phyloP scores from a whole-genome alignment of 2,113 vertebrate genomes.

The Takifugu flavidus region DNA sequence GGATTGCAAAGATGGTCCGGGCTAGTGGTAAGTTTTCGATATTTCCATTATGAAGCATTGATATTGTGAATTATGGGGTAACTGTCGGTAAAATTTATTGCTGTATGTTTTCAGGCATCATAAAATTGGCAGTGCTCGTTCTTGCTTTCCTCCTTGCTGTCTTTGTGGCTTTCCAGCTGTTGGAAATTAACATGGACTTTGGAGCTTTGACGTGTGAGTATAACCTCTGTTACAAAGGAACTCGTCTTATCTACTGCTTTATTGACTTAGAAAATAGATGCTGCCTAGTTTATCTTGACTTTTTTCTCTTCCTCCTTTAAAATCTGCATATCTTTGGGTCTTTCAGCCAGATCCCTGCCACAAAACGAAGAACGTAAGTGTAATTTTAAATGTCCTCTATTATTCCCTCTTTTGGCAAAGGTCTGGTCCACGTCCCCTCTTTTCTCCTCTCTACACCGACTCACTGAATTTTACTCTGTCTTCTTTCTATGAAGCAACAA shows the following conservation, averaged over 20 bases:
- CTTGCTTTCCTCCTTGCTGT: slow-evolving; percentile 81
- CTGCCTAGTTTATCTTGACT: too few species aligned
- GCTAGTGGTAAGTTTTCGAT: slow-evolving; percentile 38
- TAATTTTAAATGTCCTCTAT: slow-evolving; percentile 5
- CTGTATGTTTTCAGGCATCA: slow-evolving; percentile 69
- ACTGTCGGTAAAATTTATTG: neutral
- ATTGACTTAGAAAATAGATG: too few species aligned
- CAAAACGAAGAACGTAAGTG: slow-evolving; percentile 80
- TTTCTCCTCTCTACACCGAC: neutral
- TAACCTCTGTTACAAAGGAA: too few species aligned
- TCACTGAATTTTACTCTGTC: neutral
- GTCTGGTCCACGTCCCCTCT: neutral
- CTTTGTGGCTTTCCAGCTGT: slow-evolving; percentile 89
- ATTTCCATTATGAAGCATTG: neutral
- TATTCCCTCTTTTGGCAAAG: neutral
- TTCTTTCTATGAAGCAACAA: slow-evolving; percentile 76
- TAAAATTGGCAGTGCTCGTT: slow-evolving; percentile 81
- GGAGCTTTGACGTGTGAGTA: slow-evolving; percentile 84
- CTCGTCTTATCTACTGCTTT: too few species aligned
- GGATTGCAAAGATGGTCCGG: slow-evolving; percentile 50
- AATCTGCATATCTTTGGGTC: neutral
- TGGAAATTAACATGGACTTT: slow-evolving; percentile 87
- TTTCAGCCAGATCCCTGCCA: slow-evolving; percentile 75
- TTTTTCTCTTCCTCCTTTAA: neutral
- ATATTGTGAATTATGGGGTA: neutral